phyloP scores from a whole-genome alignment of 2,797 vertebrate species.

The Neoniphon sammara region DNA sequence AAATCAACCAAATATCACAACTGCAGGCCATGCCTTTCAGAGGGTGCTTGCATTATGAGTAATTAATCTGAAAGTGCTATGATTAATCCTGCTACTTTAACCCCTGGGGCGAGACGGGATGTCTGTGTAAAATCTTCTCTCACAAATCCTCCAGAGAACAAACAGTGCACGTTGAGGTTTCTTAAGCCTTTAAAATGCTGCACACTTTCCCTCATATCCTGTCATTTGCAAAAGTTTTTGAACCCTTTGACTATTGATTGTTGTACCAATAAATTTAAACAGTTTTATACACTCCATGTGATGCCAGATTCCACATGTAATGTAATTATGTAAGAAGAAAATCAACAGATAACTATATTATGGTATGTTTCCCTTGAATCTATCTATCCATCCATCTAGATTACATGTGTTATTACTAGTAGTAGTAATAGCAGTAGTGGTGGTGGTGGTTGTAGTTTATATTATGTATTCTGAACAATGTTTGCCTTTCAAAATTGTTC shows the following conservation, averaged over 20 bases:
- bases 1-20: constrained; percentile 86
- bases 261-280: constrained; percentile 24
- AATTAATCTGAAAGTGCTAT: constrained; percentile 89
- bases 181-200: constrained; percentile 65
- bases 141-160: constrained; percentile 75
- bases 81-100: constrained; percentile 84
- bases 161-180: constrained; percentile 74
- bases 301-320: constrained; percentile 35
- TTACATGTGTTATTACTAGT: too few species aligned
- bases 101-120: constrained; percentile 77
- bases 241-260: constrained; percentile 29
- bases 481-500: too few species aligned
- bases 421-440: too few species aligned
- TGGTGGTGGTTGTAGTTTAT: too few species aligned
- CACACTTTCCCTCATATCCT: constrained; percentile 64
- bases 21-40: constrained; percentile 85
- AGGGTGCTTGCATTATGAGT: constrained; percentile 85
- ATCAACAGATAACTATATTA: too few species aligned
- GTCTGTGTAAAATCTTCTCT: constrained; percentile 78
- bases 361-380: too few species aligned
- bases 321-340: too few species aligned
- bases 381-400: too few species aligned
- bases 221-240: constrained; percentile 55
- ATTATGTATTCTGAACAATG: too few species aligned
- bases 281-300: not conserved